phyloP scores from a whole-genome alignment of 2,888 invertebrate genomes.

The Synanthedon myopaeformis region DNA sequence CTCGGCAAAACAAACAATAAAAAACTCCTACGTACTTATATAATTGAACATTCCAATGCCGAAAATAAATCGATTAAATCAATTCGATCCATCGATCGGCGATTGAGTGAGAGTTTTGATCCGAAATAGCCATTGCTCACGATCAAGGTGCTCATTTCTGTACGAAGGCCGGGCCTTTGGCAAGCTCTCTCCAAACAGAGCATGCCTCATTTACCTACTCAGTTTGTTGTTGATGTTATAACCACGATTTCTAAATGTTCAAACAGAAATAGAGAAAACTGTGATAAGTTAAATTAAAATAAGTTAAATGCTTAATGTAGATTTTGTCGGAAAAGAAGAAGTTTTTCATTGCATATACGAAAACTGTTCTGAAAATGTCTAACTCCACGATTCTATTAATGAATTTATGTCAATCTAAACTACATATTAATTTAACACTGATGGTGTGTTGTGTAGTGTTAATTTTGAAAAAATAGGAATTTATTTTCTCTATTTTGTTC shows the following conservation, averaged over 20 bases:
- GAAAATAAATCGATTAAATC: slow-evolving; percentile 6
- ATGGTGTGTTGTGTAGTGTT: too few species aligned
- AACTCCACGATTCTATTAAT: too few species aligned
- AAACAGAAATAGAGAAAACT: neutral
- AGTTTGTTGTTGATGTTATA: neutral
- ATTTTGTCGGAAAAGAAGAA: neutral
- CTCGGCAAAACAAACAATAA: neutral
- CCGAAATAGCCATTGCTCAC: slow-evolving; percentile 10
- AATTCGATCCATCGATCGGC: slow-evolving; percentile 7
- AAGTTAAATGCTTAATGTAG: neutral
- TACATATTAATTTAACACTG: neutral
- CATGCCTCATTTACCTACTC: neutral
- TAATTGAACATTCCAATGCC: slow-evolving; percentile 5
- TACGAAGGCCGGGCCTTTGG: slow-evolving; percentile 6
- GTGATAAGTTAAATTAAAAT: neutral
- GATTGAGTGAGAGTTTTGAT: slow-evolving; percentile 7
- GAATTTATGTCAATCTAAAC: neutral
- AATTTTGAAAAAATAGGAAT: neutral
- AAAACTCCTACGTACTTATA: neutral
- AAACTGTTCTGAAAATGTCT: too few species aligned
- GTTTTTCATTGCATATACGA: neutral
- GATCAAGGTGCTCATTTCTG: slow-evolving; percentile 5
- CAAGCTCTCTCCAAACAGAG: slow-evolving; percentile 6
- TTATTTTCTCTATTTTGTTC: neutral
- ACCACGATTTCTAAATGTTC: neutral